Conservation (phyloP, 2,113 vertebrate species). For the Isurus oxyrinchus region DNA sequence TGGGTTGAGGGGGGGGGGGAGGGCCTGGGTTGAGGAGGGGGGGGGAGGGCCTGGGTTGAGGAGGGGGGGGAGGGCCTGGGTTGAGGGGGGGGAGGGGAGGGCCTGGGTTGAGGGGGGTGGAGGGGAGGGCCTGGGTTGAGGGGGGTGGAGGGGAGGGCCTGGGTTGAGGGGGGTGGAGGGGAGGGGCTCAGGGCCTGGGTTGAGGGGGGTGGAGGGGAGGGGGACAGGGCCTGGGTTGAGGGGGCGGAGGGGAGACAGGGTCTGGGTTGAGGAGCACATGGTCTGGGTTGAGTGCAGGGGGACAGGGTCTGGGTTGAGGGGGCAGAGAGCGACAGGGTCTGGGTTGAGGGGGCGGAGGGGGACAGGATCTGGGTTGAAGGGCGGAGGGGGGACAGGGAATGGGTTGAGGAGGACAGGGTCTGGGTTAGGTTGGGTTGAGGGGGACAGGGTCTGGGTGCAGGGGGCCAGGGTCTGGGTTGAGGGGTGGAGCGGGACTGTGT, state of each 20-base stretch:
- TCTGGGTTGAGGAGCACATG: not conserved
- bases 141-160: not conserved
- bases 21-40: not conserved
- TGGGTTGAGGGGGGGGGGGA: not conserved
- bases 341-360: too few relatives aligned
- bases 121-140: not conserved
- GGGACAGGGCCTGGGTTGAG: not conserved
- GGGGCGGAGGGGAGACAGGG: not conserved
- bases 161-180: not conserved
- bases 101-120: not conserved
- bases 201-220: not conserved
- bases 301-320: not conserved
- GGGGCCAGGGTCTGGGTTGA: not conserved
- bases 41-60: not conserved
- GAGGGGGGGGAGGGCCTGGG: fast-evolving
- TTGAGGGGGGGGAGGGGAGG: not conserved
- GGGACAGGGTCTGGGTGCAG: not conserved
- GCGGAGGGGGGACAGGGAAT: too few relatives aligned
- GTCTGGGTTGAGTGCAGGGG: not conserved
- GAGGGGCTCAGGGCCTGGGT: too few relatives aligned
- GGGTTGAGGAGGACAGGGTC: not conserved
- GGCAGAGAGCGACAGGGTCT: not conserved
- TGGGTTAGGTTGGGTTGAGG: not conserved
- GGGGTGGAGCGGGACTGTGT: too few relatives aligned
- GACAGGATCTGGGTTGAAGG: too few relatives aligned